phyloP scores from a whole-genome alignment of 1,140 invertebrate species.

The Apis cerana region DNA sequence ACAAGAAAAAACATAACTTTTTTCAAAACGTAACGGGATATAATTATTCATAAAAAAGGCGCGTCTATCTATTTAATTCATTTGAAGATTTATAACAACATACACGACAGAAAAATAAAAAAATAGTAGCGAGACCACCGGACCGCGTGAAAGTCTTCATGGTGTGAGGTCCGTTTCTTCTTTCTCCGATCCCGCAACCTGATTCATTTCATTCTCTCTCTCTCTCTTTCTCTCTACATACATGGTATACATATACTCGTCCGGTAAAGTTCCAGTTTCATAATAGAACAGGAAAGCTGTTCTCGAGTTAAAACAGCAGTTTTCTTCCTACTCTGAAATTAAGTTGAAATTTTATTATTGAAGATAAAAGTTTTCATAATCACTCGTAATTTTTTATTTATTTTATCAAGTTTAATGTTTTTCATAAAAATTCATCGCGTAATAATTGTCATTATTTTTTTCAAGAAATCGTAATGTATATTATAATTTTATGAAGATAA shows the following conservation, averaged over 20 bases:
- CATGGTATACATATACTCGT: background rate
- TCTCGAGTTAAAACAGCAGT: too few relatives aligned
- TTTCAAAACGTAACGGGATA: background rate
- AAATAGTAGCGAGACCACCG: slow-evolving; percentile 34
- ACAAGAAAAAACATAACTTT: background rate
- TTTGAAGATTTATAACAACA: background rate
- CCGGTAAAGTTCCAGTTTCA: background rate
- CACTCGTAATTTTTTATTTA: background rate
- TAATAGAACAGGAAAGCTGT: background rate
- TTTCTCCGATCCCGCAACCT: background rate
- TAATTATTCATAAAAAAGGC: background rate
- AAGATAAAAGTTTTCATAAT: background rate
- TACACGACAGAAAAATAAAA: slow-evolving; percentile 16
- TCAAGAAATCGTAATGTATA: background rate
- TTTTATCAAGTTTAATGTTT: background rate
- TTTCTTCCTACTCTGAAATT: background rate
- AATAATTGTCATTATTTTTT: background rate
- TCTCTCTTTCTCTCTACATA: background rate
- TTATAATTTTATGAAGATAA: background rate
- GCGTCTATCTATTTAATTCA: background rate
- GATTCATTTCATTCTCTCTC: slow-evolving; percentile 16
- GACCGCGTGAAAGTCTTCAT: slow-evolving; percentile 53
- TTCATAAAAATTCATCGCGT: background rate
- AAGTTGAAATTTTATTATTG: background rate
- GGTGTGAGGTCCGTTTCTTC: slow-evolving; percentile 20